Conservation (phyloP, 1,140 invertebrate species). For the Eumaeus atala region DNA sequence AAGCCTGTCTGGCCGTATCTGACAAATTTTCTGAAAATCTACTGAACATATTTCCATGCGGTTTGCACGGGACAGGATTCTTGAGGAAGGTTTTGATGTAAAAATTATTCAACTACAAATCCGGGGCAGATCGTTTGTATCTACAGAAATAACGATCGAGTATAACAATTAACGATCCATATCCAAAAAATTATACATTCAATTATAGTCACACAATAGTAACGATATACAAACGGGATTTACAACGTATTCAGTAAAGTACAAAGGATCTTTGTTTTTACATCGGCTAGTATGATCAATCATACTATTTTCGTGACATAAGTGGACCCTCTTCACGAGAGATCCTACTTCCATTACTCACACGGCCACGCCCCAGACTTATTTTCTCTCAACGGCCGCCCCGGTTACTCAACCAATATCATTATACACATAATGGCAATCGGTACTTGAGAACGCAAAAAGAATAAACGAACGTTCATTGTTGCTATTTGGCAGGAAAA, state of each 20-base stretch:
- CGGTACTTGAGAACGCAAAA: background rate
- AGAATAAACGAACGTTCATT: background rate
- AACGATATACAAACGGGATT: no score
- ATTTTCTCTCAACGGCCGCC: conserved; percentile 30
- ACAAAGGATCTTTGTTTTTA: conserved; percentile 59
- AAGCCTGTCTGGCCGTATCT: no score
- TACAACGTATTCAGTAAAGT: conserved; percentile 8
- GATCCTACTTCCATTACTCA: conserved; percentile 67
- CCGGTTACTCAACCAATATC: background rate
- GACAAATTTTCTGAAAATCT: no score
- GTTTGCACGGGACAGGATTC: no score
- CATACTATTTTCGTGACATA: conserved; percentile 65
- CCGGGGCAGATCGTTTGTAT: no score
- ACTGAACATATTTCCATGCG: no score
- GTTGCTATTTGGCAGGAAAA: conserved; percentile 22
- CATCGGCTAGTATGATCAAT: conserved; percentile 58
- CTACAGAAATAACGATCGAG: no score
- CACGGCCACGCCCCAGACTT: conserved; percentile 54
- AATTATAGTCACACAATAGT: no score
- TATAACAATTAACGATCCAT: no score
- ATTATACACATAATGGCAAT: conserved; percentile 7
- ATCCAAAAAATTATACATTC: no score
- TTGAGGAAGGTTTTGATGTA: no score
- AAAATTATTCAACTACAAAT: no score
- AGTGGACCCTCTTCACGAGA: conserved; percentile 66